Evolutionary conservation across 64 coral and sea anemone species (phyloP), one percentile per base, ranked within the genome.

Genomic region (Stichodactyla helianthus): DNA sequence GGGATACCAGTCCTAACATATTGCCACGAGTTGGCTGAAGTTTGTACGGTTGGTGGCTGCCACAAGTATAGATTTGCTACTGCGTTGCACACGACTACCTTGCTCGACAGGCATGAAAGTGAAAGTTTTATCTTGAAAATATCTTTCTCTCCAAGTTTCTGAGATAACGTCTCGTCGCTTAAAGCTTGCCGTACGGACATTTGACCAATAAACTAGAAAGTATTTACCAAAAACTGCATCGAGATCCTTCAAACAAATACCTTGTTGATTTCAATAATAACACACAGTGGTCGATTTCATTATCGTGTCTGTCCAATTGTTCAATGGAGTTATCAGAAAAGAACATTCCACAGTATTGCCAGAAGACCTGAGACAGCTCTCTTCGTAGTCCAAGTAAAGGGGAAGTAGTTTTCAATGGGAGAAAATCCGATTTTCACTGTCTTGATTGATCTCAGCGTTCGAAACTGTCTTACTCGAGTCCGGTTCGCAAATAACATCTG

Each of bases 51-150:
- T 20, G 94, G 94, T 19, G 94, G 94, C 68, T 89, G 88, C 94
- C 94, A 96, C 50, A 91, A 85, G 79, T 93, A 99, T n/a, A 99
- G 84, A 53, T 86, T 95, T 20, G 97, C 97, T 74, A 89, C 88
- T 19, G 92, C 84, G 51, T 87, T 79, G 52, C 93, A 95, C 22
- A 99, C 97, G 58, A 94, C 87, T 79, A 99, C 97, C 65, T 87
- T 93, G 89, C 95, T 99, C 26, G 97, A 99, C 14, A 99, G 59
- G 52, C 97, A 95, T 54, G 97, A 99, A 86, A 99, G 88, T 27
- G 97, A 95, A 4, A 99, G 63, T 50, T 92, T 94, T 79, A 99
- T 94, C 90, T 99, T 99, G 88, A 99, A 99, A 71, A 99, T 86
- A 80, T 99, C 97, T 84, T 99, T 94, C 52, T 94, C 93, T 35